phyloP scores from a whole-genome alignment of 2,888 invertebrate genomes.

The Luperina testacea region DNA sequence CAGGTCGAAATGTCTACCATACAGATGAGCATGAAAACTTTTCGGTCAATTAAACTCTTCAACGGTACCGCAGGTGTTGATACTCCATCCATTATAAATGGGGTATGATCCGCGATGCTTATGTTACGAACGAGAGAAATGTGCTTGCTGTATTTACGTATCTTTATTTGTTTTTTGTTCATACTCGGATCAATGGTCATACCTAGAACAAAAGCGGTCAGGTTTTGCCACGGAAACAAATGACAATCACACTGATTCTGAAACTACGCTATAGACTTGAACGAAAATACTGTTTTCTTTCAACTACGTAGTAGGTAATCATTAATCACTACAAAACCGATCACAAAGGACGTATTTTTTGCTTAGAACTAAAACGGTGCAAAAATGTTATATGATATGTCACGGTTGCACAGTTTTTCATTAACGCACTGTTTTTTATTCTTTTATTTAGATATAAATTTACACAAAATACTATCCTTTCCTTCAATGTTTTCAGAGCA shows the following conservation, averaged over 20 bases:
- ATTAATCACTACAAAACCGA: no score
- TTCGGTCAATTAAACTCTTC: conserved; percentile 65
- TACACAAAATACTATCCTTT: no score
- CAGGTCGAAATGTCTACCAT: conserved; percentile 45
- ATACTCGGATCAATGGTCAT: background rate
- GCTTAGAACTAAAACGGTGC: no score
- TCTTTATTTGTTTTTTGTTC: background rate
- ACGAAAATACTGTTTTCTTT: background rate
- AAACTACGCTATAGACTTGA: background rate
- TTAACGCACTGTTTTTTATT: no score
- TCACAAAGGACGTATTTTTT: no score
- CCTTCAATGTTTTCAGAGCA: no score
- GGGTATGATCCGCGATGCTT: conserved; percentile 29
- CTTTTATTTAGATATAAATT: no score
- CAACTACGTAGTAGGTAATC: no score
- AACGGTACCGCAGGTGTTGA: conserved; percentile 56
- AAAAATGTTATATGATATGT: no score
- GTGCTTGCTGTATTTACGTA: background rate
- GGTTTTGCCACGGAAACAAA: no score
- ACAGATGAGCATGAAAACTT: conserved; percentile 56
- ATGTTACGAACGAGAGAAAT: conserved; percentile 7
- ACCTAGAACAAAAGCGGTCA: background rate
- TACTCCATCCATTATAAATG: conserved; percentile 44
- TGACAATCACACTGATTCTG: background rate
- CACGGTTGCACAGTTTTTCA: no score